Percentiles rank a stretch among this genome's conserved stretches.
Evolutionary conservation across 2,888 invertebrate species (phyloP).

Genomic region (Athetis lepigone): DNA sequence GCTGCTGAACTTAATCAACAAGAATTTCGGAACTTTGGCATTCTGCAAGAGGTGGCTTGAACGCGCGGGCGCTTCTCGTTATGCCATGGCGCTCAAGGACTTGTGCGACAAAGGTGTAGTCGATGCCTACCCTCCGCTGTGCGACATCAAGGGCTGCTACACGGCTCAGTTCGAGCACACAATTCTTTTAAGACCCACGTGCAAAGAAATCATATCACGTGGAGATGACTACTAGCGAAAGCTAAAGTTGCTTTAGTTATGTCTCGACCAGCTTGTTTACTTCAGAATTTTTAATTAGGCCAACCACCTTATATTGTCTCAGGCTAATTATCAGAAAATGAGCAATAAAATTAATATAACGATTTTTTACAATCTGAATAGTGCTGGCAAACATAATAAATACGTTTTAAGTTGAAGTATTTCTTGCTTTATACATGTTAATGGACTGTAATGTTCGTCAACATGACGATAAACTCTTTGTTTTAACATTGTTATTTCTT

Average conservation of each 20-base stretch:
- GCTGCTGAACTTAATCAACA: constrained; percentile 97
- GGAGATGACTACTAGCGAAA: constrained; percentile 97
- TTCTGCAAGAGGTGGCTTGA: constrained; percentile 99
- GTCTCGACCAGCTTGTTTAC: constrained; percentile 36
- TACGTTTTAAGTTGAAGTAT: constrained; percentile 32
- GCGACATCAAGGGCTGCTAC: constrained; percentile 99
- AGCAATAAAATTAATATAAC: constrained; percentile 26
- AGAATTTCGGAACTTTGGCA: constrained; percentile 99
- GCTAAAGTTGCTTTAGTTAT: constrained; percentile 11
- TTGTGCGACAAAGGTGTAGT: constrained; percentile 99
- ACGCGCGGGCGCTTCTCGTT: constrained; percentile 98
- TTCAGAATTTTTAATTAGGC: constrained; percentile 33
- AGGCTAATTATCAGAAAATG: constrained; percentile 30
- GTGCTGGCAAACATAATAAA: constrained; percentile 37
- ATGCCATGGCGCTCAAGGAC: constrained; percentile 99
- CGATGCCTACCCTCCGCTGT: constrained; percentile 99
- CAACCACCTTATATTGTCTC: constrained; percentile 32
- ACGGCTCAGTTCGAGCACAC: constrained; percentile 99
- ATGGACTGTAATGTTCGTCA: constrained; percentile 32
- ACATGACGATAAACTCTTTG: constrained; percentile 47
- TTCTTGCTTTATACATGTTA: constrained; percentile 50
- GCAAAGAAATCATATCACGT: constrained; percentile 99
- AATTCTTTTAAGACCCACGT: constrained; percentile 98
- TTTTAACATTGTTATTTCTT: constrained; percentile 62
- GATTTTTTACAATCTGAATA: constrained; percentile 35